Percentiles rank a stretch among this genome's conserved stretches.
Conservation (phyloP, 2,797 vertebrate genomes). For the Rhinophrynus dorsalis region DNA sequence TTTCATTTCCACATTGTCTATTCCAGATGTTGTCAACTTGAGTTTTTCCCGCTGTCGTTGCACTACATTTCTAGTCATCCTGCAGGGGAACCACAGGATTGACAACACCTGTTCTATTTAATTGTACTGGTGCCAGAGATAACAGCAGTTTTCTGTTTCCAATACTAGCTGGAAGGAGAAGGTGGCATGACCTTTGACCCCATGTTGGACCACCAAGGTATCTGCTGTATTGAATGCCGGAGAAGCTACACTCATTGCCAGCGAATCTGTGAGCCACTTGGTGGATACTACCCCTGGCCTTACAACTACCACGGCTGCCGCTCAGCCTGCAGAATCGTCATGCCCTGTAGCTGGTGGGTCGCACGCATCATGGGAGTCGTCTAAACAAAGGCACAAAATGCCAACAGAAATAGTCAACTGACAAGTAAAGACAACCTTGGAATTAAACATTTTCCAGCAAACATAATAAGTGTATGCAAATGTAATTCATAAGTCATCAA, state of each 20-base stretch:
- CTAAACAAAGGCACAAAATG: conserved; percentile 55
- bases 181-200: conserved; percentile 87
- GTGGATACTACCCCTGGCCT: conserved; percentile 85
- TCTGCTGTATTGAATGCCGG: conserved; percentile 89
- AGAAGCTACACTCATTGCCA: conserved; percentile 89
- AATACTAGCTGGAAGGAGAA: conserved; percentile 75
- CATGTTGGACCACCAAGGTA: conserved; percentile 89
- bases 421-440: conserved; percentile 17
- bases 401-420: conserved; percentile 23
- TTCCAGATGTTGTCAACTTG: too few relatives aligned
- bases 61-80: too few relatives aligned
- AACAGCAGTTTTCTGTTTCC: too few relatives aligned
- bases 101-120: too few relatives aligned
- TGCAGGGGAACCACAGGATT: too few relatives aligned
- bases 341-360: conserved; percentile 97
- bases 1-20: too few relatives aligned
- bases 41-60: too few relatives aligned
- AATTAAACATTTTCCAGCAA: conserved; percentile 21
- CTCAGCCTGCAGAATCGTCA: conserved; percentile 83
- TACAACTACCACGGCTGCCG: conserved; percentile 89
- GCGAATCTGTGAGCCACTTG: conserved; percentile 86
- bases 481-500: conserved; percentile 40
- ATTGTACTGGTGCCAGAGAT: too few relatives aligned
- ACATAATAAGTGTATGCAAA: conserved; percentile 48
- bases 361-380: conserved; percentile 87